These are phyloP conservation scores for Pseudolaguvia tuberculata DNA, from an alignment of 2,113 vertebrate species.

Conservation along the genomic window DNA sequence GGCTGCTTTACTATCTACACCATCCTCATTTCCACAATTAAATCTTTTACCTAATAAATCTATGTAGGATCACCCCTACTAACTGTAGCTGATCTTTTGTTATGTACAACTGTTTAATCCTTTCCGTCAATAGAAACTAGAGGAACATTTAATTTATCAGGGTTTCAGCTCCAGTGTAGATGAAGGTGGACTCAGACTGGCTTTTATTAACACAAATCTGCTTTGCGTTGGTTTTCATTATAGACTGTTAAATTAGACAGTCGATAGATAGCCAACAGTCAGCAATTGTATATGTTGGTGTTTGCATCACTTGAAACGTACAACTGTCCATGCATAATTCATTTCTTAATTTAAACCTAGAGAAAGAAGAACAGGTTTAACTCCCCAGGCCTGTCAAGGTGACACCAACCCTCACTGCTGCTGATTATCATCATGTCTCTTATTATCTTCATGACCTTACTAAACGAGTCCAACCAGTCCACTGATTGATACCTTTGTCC, in stretches of 20 bases:
- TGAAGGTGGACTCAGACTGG: neutral
- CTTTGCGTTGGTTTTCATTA: neutral
- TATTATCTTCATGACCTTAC: neutral
- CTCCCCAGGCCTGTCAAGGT: neutral
- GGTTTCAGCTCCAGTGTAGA: neutral
- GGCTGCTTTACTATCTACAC: neutral
- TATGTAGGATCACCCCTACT: neutral
- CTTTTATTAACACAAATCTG: neutral
- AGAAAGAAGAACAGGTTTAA: neutral
- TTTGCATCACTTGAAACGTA: neutral
- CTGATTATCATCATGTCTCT: neutral
- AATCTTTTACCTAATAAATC: neutral
- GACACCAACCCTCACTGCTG: neutral
- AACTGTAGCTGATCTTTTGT: neutral
- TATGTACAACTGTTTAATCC: neutral
- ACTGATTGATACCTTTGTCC: neutral
- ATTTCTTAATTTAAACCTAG: neutral
- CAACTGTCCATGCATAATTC: neutral
- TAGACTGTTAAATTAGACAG: neutral
- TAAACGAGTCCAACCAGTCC: conserved; percentile 14
- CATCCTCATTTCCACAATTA: neutral
- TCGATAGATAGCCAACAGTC: neutral
- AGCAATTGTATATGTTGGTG: neutral
- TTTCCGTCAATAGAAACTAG: neutral
- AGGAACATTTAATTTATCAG: neutral